Percentiles rank a stretch among this genome's conserved stretches.
Evolutionary conservation across 2,888 invertebrate species (phyloP).

Genomic region (Parelbella ahira): DNA sequence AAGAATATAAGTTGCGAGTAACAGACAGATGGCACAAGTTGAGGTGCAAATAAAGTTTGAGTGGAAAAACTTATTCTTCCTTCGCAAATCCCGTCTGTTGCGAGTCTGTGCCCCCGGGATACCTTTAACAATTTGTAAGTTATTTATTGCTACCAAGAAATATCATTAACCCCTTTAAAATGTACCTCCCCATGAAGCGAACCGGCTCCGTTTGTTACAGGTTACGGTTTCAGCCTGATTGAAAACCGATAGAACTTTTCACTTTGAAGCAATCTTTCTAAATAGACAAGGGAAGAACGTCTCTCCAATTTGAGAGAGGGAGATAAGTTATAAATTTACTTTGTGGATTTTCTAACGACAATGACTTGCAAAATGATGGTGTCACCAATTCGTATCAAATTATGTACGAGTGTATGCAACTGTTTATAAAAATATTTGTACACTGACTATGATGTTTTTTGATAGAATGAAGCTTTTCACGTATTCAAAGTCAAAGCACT

Average conservation of each 20-base stretch:
- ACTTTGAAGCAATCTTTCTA: slow-evolving; percentile 23
- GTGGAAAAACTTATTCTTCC: slow-evolving; percentile 74
- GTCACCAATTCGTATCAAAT: too few relatives aligned
- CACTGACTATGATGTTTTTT: too few relatives aligned
- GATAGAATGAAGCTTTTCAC: too few relatives aligned
- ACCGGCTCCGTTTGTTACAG: slow-evolving; percentile 47
- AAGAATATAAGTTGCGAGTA: slow-evolving; percentile 69
- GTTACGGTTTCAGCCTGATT: slow-evolving; percentile 38
- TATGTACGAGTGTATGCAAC: too few relatives aligned
- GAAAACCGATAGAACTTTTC: slow-evolving; percentile 36
- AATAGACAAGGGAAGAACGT: too few relatives aligned
- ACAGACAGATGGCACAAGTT: slow-evolving; percentile 48
- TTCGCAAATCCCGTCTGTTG: slow-evolving; percentile 54
- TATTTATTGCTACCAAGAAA: slow-evolving; percentile 74
- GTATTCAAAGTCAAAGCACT: too few relatives aligned
- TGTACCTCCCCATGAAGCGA: slow-evolving; percentile 49
- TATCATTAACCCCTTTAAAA: slow-evolving; percentile 74
- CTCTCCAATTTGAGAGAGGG: too few relatives aligned
- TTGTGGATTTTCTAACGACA: too few relatives aligned
- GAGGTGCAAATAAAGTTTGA: slow-evolving; percentile 79
- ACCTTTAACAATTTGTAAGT: slow-evolving; percentile 76
- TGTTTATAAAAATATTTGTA: too few relatives aligned
- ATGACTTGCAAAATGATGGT: too few relatives aligned
- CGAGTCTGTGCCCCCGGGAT: slow-evolving; percentile 63
- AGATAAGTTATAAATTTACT: too few relatives aligned